These are phyloP conservation scores for Junonia oenone DNA, from an alignment of 2,888 invertebrate species.

Conservation along the genomic window DNA sequence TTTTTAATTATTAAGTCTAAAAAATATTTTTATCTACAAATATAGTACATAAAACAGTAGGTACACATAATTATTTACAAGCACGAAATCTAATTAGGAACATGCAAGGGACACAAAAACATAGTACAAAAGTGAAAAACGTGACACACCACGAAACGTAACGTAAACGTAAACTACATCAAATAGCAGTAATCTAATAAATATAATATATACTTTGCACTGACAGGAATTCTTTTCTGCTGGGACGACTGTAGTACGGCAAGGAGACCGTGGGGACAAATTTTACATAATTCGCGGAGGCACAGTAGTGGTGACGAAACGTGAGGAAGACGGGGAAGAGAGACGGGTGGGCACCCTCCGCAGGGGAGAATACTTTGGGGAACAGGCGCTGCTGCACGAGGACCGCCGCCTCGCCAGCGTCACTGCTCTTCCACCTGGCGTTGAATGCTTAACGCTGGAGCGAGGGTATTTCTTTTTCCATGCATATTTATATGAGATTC, in stretches of 20 bases:
- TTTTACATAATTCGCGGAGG: constrained; percentile 95
- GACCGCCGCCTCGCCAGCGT: constrained; percentile 94
- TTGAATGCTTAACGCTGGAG: constrained; percentile 92
- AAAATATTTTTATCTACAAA: too few relatives aligned
- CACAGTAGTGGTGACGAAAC: constrained; percentile 86
- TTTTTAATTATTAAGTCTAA: too few relatives aligned
- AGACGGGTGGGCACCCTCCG: constrained; percentile 84
- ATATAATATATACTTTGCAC: constrained; percentile 2
- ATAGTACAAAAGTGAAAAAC: too few relatives aligned
- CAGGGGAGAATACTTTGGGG: constrained; percentile 93
- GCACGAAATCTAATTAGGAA: too few relatives aligned
- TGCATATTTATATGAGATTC: not conserved
- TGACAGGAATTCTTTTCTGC: constrained; percentile 88
- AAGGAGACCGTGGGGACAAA: constrained; percentile 92
- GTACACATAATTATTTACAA: too few relatives aligned
- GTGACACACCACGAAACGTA: too few relatives aligned
- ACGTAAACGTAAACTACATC: not conserved
- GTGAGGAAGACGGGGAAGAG: constrained; percentile 80
- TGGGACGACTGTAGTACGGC: constrained; percentile 88
- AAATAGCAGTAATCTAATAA: not conserved
- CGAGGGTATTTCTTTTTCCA: constrained; percentile 78
- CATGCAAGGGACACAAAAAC: too few relatives aligned
- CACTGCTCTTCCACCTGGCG: constrained; percentile 89
- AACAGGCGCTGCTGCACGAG: constrained; percentile 90
- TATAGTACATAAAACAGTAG: too few relatives aligned